These are phyloP conservation scores for Troglohyphantes excavatus DNA, from an alignment of 2,888 invertebrate species.

Conservation along the genomic window DNA sequence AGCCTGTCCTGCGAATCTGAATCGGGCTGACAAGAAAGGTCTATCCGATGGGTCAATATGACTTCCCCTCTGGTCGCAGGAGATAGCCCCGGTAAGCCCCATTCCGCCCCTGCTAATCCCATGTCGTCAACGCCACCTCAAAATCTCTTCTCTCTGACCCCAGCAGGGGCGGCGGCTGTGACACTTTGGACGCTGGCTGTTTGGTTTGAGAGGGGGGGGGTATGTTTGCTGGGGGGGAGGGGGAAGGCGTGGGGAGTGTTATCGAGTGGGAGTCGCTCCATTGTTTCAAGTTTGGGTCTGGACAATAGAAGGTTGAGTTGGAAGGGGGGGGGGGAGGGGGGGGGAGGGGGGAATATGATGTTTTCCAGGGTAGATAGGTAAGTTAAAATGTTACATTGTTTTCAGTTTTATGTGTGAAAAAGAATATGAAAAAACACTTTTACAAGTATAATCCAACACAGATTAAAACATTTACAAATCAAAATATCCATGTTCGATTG, in stretches of 20 bases:
- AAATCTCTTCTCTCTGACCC: constrained; percentile 34
- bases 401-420: no score
- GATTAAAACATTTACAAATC: no score
- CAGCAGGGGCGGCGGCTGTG: neutral
- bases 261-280: neutral
- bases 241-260: neutral
- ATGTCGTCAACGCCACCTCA: constrained; percentile 66
- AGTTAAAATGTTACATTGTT: no score
- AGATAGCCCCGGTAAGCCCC: constrained; percentile 62
- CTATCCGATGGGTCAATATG: constrained; percentile 63
- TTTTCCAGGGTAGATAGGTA: no score
- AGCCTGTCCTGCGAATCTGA: neutral
- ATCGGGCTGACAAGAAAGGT: constrained; percentile 11
- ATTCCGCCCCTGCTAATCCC: constrained; percentile 48
- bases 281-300: neutral
- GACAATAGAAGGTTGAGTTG: neutral
- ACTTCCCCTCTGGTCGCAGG: constrained; percentile 55
- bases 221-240: constrained; percentile 4
- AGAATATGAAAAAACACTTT: no score
- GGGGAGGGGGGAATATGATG: no score
- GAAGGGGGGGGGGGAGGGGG: no score
- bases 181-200: constrained; percentile 4
- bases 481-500: no score
- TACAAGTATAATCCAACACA: no score
- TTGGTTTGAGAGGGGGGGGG: constrained; percentile 1